Percentiles rank a stretch among this genome's conserved stretches.
These are phyloP conservation scores for Whitmania pigra DNA, from an alignment of 1,140 invertebrate species.

Conservation along the genomic window DNA sequence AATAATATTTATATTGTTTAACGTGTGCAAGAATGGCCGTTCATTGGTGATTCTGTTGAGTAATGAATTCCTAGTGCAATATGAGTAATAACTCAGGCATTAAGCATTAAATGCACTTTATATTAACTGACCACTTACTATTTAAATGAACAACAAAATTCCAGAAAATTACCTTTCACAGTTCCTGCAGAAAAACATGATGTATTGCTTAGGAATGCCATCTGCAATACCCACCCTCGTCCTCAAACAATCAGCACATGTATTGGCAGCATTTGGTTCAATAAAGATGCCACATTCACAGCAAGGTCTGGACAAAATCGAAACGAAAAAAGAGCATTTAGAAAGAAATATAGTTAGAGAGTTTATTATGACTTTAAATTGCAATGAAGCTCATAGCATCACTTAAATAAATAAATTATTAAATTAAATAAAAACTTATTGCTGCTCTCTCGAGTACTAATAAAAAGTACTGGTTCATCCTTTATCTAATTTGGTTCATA, in stretches of 20 bases:
- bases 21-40: not conserved
- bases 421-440: too few relatives aligned
- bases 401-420: too few relatives aligned
- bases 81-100: too few relatives aligned
- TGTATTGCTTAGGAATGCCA: conserved; percentile 77
- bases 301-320: conserved; percentile 40
- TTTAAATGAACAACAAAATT: not conserved
- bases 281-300: conserved; percentile 54
- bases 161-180: conserved; percentile 50
- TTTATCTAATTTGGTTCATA: too few relatives aligned
- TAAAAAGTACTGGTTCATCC: too few relatives aligned
- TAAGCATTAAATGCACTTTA: not conserved
- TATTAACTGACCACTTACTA: not conserved
- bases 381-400: too few relatives aligned
- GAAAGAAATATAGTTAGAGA: too few relatives aligned
- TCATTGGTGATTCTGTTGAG: not conserved
- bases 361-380: too few relatives aligned
- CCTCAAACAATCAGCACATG: conserved; percentile 85
- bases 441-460: too few relatives aligned
- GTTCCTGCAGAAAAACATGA: conserved; percentile 52
- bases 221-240: conserved; percentile 86
- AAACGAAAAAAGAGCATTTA: not conserved
- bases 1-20: not conserved
- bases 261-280: conserved; percentile 88
- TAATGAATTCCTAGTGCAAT: too few relatives aligned